A percentile compares a stretch with the other conserved stretches of the same genome.
These are phyloP conservation scores for Eristalis intricaria DNA, from an alignment of 2,888 invertebrate genomes.

Conservation along the genomic window DNA sequence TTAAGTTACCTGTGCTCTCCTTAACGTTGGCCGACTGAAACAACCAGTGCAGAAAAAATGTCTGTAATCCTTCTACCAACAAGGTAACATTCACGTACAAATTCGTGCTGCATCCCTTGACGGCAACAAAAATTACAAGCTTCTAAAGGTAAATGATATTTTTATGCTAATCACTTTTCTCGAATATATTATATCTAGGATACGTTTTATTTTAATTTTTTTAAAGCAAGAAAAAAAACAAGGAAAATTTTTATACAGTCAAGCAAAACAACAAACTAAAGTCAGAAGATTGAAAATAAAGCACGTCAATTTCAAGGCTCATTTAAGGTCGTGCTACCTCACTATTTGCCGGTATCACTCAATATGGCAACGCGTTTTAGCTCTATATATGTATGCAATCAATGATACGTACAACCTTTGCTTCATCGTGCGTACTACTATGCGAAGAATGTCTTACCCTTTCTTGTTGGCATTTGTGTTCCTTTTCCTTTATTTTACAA, in stretches of 20 bases:
- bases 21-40: neutral
- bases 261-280: slow-evolving; percentile 36
- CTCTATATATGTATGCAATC: slow-evolving; percentile 5
- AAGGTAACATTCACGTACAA: neutral
- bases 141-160: slow-evolving; percentile 43
- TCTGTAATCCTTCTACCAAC: slow-evolving; percentile 12
- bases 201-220: slow-evolving; percentile 45
- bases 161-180: slow-evolving; percentile 43
- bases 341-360: slow-evolving; percentile 17
- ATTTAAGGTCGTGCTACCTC: slow-evolving; percentile 33
- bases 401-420: slow-evolving; percentile 39
- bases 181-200: slow-evolving; percentile 4
- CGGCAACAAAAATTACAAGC: slow-evolving; percentile 37
- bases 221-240: slow-evolving; percentile 2
- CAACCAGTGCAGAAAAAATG: neutral
- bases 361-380: slow-evolving; percentile 10
- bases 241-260: slow-evolving; percentile 9
- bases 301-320: slow-evolving; percentile 47
- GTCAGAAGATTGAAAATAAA: slow-evolving; percentile 39
- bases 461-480: neutral
- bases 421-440: slow-evolving; percentile 13
- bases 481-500: slow-evolving; percentile 6
- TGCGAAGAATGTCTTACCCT: neutral
- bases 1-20: neutral
- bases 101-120: slow-evolving; percentile 28